Evolutionary conservation across 2,797 vertebrate species (phyloP).

Genomic region (Falco cherrug): DNA sequence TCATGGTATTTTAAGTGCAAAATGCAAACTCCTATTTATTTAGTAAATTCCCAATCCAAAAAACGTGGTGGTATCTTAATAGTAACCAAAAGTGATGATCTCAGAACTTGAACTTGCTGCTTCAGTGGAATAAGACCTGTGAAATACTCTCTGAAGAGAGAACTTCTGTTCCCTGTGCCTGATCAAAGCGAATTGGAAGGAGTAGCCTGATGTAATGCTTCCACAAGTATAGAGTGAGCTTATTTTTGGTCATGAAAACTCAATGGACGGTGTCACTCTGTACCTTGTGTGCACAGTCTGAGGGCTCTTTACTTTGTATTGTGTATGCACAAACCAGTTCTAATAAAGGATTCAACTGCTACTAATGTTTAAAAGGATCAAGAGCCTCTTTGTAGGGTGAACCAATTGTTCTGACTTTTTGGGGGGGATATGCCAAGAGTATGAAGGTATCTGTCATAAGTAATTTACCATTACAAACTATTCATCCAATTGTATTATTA

Average conservation of each 20-base stretch:
- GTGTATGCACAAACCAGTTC: not conserved
- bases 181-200: not conserved
- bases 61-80: not conserved
- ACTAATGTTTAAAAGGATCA: not conserved
- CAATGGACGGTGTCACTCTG: not conserved
- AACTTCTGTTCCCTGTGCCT: not conserved
- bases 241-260: not conserved
- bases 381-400: not conserved
- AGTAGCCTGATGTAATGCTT: not conserved
- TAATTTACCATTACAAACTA: not conserved
- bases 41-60: not conserved
- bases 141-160: not conserved
- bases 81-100: not conserved
- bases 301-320: not conserved
- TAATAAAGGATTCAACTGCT: not conserved
- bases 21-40: not conserved
- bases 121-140: not conserved
- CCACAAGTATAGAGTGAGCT: not conserved
- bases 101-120: not conserved
- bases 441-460: not conserved
- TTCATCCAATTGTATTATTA: not conserved
- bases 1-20: not conserved
- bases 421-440: not conserved
- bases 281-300: not conserved
- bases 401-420: not conserved